These are phyloP conservation scores for Xylophagus ater DNA, from an alignment of 2,888 invertebrate species.

Conservation along the genomic window DNA sequence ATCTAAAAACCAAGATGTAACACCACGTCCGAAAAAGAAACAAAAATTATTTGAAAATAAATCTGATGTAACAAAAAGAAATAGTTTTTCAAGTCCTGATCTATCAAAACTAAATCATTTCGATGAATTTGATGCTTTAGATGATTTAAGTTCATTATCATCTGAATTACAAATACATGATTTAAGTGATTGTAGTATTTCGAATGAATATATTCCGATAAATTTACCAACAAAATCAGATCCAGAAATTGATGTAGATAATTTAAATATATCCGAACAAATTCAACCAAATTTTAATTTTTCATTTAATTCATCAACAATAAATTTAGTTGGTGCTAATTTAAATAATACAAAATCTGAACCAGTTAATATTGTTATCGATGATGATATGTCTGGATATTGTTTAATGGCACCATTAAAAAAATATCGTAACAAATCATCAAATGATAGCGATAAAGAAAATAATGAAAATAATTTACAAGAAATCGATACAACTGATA, in stretches of 20 bases:
- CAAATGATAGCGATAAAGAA: slow-evolving; percentile 20
- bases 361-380: slow-evolving; percentile 17
- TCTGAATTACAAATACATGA: slow-evolving; percentile 24
- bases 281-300: slow-evolving; percentile 36
- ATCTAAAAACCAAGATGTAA: slow-evolving; percentile 7
- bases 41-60: neutral
- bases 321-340: slow-evolving; percentile 35
- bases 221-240: slow-evolving; percentile 1
- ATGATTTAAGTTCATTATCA: slow-evolving; percentile 21
- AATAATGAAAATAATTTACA: slow-evolving; percentile 13
- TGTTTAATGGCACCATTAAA: slow-evolving; percentile 37
- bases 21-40: slow-evolving; percentile 14
- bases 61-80: slow-evolving; percentile 26
- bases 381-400: slow-evolving; percentile 36
- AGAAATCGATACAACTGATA: slow-evolving; percentile 5
- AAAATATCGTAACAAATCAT: slow-evolving; percentile 5
- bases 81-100: slow-evolving; percentile 39
- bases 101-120: slow-evolving; percentile 32
- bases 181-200: slow-evolving; percentile 21
- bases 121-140: slow-evolving; percentile 22
- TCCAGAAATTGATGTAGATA: slow-evolving; percentile 19
- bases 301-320: slow-evolving; percentile 34
- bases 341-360: slow-evolving; percentile 21
- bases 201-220: slow-evolving; percentile 16
- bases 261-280: slow-evolving; percentile 33